Conservation (phyloP, 2,797 vertebrate genomes). For the Oreortyx pictus region DNA sequence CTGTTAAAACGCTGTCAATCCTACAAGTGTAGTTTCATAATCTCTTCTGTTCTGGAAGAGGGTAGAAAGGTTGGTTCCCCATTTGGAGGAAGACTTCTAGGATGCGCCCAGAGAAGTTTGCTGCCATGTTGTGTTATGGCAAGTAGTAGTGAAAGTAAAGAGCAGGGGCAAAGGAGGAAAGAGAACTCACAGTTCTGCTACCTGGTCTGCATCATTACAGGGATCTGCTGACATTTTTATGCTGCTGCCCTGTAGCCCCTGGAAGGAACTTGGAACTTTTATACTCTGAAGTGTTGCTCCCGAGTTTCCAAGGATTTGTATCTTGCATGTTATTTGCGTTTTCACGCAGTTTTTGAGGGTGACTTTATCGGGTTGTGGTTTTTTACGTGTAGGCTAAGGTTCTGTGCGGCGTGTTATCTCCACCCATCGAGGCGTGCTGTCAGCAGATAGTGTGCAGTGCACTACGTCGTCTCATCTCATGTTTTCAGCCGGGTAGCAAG, state of each 20-base stretch:
- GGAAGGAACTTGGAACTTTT: background rate
- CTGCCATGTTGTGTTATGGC: background rate
- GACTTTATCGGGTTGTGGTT: background rate
- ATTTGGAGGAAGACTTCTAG: background rate
- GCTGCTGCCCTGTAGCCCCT: fast-evolving
- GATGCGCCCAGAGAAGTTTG: fast-evolving
- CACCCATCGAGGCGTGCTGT: background rate
- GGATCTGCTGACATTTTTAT: background rate
- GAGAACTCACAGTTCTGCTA: background rate
- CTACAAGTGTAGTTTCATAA: background rate
- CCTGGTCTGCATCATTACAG: background rate
- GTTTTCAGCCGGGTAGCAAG: background rate
- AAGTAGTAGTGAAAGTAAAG: background rate
- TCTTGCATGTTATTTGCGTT: fast-evolving
- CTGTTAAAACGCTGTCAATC: background rate
- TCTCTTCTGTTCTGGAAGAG: background rate
- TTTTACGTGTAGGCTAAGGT: background rate
- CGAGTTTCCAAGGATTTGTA: background rate
- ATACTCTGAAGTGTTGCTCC: fast-evolving
- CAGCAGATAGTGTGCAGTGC: background rate
- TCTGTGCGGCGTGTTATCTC: background rate
- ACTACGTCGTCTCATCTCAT: fast-evolving
- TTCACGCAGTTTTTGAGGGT: background rate
- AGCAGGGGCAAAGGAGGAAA: background rate
- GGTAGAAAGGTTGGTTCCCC: background rate